Conservation (phyloP, 2,113 vertebrate genomes). For the Formicarius rufipectus region DNA sequence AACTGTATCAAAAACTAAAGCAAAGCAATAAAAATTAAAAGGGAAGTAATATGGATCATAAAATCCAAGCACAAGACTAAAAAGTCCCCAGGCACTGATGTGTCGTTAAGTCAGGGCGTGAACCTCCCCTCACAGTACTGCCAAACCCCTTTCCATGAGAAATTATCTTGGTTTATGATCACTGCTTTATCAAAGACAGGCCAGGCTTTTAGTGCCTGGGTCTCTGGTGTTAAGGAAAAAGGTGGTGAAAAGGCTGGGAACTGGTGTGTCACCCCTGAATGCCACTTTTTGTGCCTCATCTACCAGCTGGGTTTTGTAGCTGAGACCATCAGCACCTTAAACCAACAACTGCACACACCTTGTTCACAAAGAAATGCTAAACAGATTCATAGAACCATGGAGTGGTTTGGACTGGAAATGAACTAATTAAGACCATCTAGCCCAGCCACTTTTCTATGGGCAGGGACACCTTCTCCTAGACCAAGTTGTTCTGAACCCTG, state of each 20-base stretch:
- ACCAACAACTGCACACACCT: not conserved
- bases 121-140: not conserved
- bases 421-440: not conserved
- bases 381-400: not conserved
- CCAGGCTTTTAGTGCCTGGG: not conserved
- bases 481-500: not conserved
- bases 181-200: not conserved
- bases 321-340: not conserved
- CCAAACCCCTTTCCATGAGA: not conserved
- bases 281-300: not conserved
- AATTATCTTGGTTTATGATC: not conserved
- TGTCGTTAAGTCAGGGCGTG: not conserved
- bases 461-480: not conserved
- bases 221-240: not conserved
- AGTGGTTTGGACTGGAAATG: not conserved
- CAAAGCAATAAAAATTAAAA: constrained; percentile 26
- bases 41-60: constrained; percentile 7
- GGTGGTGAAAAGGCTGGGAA: not conserved
- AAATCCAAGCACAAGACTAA: constrained; percentile 31
- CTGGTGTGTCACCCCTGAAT: not conserved
- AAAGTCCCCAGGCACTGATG: not conserved
- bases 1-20: constrained; percentile 17
- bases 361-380: not conserved
- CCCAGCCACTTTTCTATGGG: not conserved
- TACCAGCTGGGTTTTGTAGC: not conserved